A percentile compares a stretch with the other conserved stretches of the same genome.
These are phyloP conservation scores for Eublepharis macularius DNA, from an alignment of 2,113 vertebrate genomes.

Conservation along the genomic window DNA sequence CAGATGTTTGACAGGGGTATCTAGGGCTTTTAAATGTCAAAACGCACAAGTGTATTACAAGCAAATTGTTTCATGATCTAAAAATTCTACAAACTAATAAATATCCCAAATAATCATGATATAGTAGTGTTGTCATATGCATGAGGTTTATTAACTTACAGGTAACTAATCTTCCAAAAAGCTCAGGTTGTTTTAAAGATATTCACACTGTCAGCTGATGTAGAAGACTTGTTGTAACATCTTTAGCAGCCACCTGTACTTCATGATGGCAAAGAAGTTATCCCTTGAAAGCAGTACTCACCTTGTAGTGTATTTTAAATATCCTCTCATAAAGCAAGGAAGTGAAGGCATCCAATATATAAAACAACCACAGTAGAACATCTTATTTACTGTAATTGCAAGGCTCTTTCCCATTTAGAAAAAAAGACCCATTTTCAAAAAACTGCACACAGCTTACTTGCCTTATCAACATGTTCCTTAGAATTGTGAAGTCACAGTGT, in stretches of 20 bases:
- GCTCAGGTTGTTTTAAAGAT: background rate
- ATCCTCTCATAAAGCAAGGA: background rate
- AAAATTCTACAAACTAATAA: background rate
- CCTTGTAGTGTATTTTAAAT: background rate
- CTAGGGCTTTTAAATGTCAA: background rate
- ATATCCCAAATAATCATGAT: background rate
- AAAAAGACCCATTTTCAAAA: background rate
- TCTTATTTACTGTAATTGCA: background rate
- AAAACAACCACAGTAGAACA: background rate
- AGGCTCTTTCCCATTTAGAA: background rate
- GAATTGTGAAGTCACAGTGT: slow-evolving; percentile 98
- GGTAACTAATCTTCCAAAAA: background rate
- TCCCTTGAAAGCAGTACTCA: background rate
- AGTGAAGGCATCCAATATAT: background rate
- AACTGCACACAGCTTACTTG: slow-evolving; percentile 60
- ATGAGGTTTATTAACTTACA: background rate
- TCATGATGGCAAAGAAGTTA: background rate
- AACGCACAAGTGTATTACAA: background rate
- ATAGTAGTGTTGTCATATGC: background rate
- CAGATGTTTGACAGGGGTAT: background rate
- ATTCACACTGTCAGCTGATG: background rate
- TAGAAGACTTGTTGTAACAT: background rate
- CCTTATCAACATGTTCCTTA: slow-evolving; percentile 99
- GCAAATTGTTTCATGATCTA: background rate
- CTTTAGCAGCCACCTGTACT: background rate